Evolutionary conservation across 2,888 invertebrate species (phyloP).

Genomic region (Perithous albicinctus): DNA sequence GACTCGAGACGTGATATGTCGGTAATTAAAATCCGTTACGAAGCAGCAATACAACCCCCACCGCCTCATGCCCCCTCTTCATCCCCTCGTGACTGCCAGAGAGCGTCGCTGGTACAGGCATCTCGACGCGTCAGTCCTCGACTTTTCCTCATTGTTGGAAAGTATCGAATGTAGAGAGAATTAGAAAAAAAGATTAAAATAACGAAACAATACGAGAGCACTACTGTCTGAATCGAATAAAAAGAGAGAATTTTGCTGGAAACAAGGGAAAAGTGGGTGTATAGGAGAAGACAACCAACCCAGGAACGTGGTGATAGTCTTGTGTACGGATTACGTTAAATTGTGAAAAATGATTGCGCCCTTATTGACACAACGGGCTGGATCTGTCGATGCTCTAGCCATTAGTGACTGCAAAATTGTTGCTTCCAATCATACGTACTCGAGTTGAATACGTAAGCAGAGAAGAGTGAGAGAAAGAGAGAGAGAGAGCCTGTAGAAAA

Average conservation of each 20-base stretch:
- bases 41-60: conserved; percentile 58
- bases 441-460: conserved; percentile 76
- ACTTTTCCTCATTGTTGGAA: conserved; percentile 53
- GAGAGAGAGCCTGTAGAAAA: conserved; percentile 12
- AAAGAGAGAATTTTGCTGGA: conserved; percentile 1
- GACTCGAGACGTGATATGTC: conserved; percentile 74
- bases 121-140: conserved; percentile 42
- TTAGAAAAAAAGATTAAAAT: conserved; percentile 5
- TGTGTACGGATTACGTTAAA: conserved; percentile 73
- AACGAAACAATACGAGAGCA: conserved; percentile 8
- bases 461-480: conserved; percentile 2
- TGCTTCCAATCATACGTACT: conserved; percentile 78
- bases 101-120: conserved; percentile 22
- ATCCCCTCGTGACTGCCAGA: conserved; percentile 12
- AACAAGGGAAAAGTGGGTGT: conserved; percentile 14
- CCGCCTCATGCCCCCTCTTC: too few relatives aligned
- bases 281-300: neutral
- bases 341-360: conserved; percentile 80
- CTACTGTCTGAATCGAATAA: conserved; percentile 24
- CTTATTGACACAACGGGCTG: conserved; percentile 72
- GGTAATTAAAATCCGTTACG: conserved; percentile 75
- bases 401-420: conserved; percentile 78
- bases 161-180: conserved; percentile 57
- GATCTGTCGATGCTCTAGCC: conserved; percentile 70
- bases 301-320: conserved; percentile 31